Evolutionary conservation across 1,140 invertebrate genomes (phyloP), one percentile per base, ranked within the genome.

Genomic region (Tetraneura akinire): DNA sequence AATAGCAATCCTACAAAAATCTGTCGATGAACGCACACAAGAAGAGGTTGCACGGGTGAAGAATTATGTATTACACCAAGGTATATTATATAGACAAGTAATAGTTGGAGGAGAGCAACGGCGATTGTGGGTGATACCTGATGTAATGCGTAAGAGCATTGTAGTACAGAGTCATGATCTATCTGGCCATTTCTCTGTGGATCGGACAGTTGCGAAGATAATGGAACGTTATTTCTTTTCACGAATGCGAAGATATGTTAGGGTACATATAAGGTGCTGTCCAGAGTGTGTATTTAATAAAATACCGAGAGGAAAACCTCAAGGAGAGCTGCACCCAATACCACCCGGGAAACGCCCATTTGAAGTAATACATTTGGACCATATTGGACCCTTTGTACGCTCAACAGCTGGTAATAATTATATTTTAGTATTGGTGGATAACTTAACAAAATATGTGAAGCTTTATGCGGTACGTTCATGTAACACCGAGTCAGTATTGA

Each of bases 191-290:
- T 62, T 47, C 16, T 4, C 55, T 14, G 29, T 70, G n/a, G 62
- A 80, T 26, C 37, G 51, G 37, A 66, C 66, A 10, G 26, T 68
- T 18, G 47, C 21, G 1, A 49, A 62, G 18, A 51, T 80, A 10
- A 9, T 37, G 14, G 53, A 55, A 21, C 53, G 21, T 18, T 55
- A 55, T 21, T 55, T 11, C 37, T 68, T 68, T 68, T 18, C 64
- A 10, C 10, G 37, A 68, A 68, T 68, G 64, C n/a, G 64, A 10
- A 37, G 37, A 8, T 68, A 68, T 68, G 64, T 68, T 9, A 16
- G n/a, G 45, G n/a, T 26, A n/a, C 82, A 83, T 80, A 82, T 83
- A 49, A 57, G 32, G 16, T 64, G 26, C 26, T 83, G 83, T 74
- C 49, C 32, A 45, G 23, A n/a, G 21, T 42, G 23, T 60, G 14